Base-by-base conservation (phyloP, 2,888 invertebrate genomes). In the Diarsia mendica region DNA sequence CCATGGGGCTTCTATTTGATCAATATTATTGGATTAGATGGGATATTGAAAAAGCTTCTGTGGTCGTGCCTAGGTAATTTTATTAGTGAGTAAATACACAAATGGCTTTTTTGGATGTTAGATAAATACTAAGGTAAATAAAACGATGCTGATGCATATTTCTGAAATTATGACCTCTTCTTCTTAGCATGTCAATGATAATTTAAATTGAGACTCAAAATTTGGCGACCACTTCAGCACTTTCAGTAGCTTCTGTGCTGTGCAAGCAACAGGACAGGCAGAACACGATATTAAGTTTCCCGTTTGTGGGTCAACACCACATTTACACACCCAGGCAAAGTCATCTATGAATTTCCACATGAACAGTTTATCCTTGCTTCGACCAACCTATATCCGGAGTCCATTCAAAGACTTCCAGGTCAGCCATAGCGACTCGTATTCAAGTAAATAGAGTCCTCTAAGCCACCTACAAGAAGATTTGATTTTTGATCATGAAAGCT, bases 1-100 rank as follows among this genome's bases (percentile, higher is more conserved):
- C 88, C 80, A 80, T 89, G 88, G 87, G 87, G 86, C 75, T 81
- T 88, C 89, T 90, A 92, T 91, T 92, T 93, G 90, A 94, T 93
- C 92, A 89, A 87, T 72, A 72, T 67, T 77, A 77, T 84, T 85
- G 51, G 53, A 84, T 75, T 75, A 82, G 44, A 46, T 68, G 67
- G 60, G 58, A 64, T 82, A 82, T 75, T 61, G 74, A 61, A 67
- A 66, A 66, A 73, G 84, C 68, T 83, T 72, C 58, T 67, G 68
- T 33, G n/a, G 3, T 39, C 11, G 13, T 51, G 48, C 3, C 4
- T 15, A 58, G 58, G 58, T 58, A 66, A 80, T 58, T 49, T 39
- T 13, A 58, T 67, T 28, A 23, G 10, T 2, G 8, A 1, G n/a
- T 51, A 11, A 11, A 39, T 51, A 1, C 0, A 6, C 13, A 28